These are phyloP conservation scores for Amphilophus citrinellus DNA, from an alignment of 2,113 vertebrate species.

Conservation along the genomic window DNA sequence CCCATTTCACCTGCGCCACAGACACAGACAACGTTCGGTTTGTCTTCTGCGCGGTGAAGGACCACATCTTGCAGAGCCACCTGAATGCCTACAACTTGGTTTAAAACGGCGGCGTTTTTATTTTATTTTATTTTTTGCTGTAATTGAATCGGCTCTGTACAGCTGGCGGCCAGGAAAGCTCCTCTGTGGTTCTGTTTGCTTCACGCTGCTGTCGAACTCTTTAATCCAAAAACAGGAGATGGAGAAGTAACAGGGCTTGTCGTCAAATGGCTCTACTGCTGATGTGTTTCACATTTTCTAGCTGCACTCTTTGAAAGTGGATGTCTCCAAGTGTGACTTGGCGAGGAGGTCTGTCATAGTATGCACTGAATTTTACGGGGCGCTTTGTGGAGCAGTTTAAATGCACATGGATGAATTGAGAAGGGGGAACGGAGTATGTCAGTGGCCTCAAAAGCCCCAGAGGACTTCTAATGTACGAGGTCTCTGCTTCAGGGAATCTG, in stretches of 20 bases:
- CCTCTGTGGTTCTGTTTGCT: conserved; percentile 41
- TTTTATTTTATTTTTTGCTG: neutral
- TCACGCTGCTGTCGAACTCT: conserved; percentile 47
- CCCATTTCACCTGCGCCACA: conserved; percentile 84
- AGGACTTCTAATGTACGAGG: conserved; percentile 26
- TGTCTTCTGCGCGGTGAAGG: conserved; percentile 80
- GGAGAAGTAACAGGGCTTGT: conserved; percentile 48
- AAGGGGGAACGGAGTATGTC: conserved; percentile 23
- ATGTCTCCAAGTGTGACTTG: conserved; percentile 56
- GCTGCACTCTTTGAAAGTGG: conserved; percentile 49
- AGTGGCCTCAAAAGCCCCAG: conserved; percentile 29
- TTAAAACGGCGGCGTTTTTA: conserved; percentile 48
- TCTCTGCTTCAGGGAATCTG: conserved; percentile 47
- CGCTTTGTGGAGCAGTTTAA: conserved; percentile 37
- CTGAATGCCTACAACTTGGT: conserved; percentile 86
- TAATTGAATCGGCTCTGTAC: conserved; percentile 36
- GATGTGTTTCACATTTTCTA: conserved; percentile 61
- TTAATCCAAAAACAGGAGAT: conserved; percentile 62
- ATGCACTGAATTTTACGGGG: conserved; percentile 43
- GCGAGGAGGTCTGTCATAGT: conserved; percentile 43
- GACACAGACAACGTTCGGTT: conserved; percentile 83
- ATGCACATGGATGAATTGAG: conserved; percentile 47
- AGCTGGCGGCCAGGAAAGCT: conserved; percentile 35
- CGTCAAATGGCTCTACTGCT: conserved; percentile 60
- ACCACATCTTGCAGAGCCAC: conserved; percentile 85